Evolutionary conservation across 2,888 invertebrate species (phyloP), one percentile per base, ranked within the genome.

Genomic region (Tiliacea citrago): DNA sequence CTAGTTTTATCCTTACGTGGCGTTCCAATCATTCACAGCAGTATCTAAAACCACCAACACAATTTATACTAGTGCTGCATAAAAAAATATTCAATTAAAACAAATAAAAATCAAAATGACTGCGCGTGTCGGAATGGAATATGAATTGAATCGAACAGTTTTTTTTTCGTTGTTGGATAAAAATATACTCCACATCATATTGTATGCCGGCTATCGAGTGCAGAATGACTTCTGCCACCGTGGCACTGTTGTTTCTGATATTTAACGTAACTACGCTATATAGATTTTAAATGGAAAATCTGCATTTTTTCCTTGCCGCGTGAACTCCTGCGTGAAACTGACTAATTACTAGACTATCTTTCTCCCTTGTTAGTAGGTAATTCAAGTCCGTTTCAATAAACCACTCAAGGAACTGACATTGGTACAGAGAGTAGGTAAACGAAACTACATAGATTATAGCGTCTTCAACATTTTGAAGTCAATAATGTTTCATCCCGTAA

Each of bases 101-200:
- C 51, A 72, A 72, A 75, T 68, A 57, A 81, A 73, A 70, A 75
- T 49, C 58, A 71, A 67, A 84, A 84, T 51, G 45, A 42, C 24
- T 29, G 68, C 66, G 75, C 60, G 75, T 57, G 66, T 68, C 61
- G 68, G 69, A 76, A 81, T 70, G 69, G 77, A 82, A 84, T 77
- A 82, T 81, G 85, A 82, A 82, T 84, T 81, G 85, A 82, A 84
- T 73, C 16, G 67, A 69, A 73, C 76, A 35, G n/a, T 51, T 55
- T 60, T 72, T 78, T 84, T 81, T 81, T 57, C 45, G 45, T 29
- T 68, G 42, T 57, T n/a, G 47, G 51, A 72, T 75, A 81, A 75
- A 82, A 84, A 82, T 75, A 84, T 66, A 62, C 58, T 66, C 65
- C 16, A n/a, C 55, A 45, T 75, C 81, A 82, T 84, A 81, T 75